phyloP scores from a whole-genome alignment of 2,888 invertebrate species.

The Hypolimnas misippus region DNA sequence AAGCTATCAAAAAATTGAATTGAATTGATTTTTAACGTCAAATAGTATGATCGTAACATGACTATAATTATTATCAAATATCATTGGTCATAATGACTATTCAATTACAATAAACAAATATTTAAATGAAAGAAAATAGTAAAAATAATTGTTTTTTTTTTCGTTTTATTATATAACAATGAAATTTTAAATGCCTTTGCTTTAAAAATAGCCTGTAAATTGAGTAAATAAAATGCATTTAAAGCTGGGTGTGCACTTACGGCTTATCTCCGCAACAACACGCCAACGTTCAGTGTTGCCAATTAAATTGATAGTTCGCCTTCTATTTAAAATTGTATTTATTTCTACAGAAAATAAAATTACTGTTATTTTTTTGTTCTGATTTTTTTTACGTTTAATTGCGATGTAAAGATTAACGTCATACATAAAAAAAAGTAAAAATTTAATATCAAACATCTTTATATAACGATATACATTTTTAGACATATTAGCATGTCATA shows the following conservation, averaged over 20 bases:
- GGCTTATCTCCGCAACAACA: constrained; percentile 46
- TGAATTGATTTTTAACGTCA: too few relatives aligned
- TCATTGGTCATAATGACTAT: too few relatives aligned
- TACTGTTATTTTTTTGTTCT: neutral
- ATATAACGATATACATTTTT: too few relatives aligned
- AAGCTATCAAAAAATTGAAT: too few relatives aligned
- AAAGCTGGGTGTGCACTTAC: constrained; percentile 42
- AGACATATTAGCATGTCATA: too few relatives aligned
- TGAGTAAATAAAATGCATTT: constrained; percentile 38
- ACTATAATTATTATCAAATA: too few relatives aligned
- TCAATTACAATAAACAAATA: too few relatives aligned
- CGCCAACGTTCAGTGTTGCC: constrained; percentile 50
- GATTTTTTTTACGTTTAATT: neutral
- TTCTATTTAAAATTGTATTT: constrained; percentile 24
- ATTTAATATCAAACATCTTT: too few relatives aligned
- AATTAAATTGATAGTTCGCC: constrained; percentile 46
- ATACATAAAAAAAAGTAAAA: too few relatives aligned
- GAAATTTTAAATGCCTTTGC: neutral
- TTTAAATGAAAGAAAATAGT: too few relatives aligned
- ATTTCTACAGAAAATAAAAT: neutral
- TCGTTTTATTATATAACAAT: neutral
- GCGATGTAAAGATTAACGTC: neutral
- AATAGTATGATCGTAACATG: too few relatives aligned
- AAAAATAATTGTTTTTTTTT: too few relatives aligned
- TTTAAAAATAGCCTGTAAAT: constrained; percentile 25